A percentile compares a stretch with the other conserved stretches of the same genome.
phyloP scores from a whole-genome alignment of 2,888 invertebrate species.

The Lamellibrachia satsuma region DNA sequence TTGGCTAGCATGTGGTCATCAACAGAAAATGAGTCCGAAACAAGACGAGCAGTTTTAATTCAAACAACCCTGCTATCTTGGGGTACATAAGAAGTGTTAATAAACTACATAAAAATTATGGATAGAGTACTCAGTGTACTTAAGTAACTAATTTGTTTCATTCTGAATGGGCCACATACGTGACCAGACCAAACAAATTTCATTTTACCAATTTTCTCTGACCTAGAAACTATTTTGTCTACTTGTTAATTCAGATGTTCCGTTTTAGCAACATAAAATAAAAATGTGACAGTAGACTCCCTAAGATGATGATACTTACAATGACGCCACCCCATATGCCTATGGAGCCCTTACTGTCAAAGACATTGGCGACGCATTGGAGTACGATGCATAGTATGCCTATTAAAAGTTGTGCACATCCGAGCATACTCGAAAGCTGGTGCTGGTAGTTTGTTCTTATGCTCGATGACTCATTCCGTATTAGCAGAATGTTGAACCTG shows the following conservation, averaged over 20 bases:
- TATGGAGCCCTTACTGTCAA: no score
- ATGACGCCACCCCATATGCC: not conserved
- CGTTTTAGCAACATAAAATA: not conserved
- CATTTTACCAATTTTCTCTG: no score
- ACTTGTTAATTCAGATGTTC: not conserved
- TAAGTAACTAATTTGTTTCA: not conserved
- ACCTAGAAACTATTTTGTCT: no score
- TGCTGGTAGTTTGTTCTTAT: not conserved
- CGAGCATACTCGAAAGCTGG: not conserved
- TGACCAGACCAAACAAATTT: not conserved
- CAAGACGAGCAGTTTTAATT: no score
- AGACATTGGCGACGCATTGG: not conserved
- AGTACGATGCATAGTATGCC: constrained; percentile 17
- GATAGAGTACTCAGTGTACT: not conserved
- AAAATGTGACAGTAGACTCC: not conserved
- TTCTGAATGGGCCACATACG: not conserved
- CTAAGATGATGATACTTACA: not conserved
- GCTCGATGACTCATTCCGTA: not conserved
- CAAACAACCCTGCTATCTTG: not conserved
- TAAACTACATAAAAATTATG: not conserved
- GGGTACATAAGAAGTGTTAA: not conserved
- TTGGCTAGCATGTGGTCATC: no score
- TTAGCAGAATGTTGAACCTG: not conserved
- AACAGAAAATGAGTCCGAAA: no score
- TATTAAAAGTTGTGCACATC: not conserved